phyloP scores from a whole-genome alignment of 2,888 invertebrate genomes.

The Mythimna lalbum region DNA sequence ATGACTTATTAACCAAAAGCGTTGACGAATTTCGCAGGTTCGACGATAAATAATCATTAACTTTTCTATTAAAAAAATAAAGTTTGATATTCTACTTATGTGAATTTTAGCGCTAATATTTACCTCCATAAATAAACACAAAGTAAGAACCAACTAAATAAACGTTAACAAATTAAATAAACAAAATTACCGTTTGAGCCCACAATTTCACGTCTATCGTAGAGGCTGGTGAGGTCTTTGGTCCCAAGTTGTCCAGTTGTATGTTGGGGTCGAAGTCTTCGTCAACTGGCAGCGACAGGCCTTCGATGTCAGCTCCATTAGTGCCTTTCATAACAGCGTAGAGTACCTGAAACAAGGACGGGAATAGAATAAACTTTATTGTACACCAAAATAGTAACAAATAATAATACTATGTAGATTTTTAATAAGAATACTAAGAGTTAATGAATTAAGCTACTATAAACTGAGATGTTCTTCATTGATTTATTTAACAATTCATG shows the following conservation, averaged over 20 bases:
- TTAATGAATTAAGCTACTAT: too few species aligned
- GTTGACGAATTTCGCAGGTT: too few species aligned
- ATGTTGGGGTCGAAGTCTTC: slow-evolving; percentile 94
- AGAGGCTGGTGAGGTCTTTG: slow-evolving; percentile 84
- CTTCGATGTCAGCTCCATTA: slow-evolving; percentile 88
- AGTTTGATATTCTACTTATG: too few species aligned
- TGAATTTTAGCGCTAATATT: background rate
- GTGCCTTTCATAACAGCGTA: slow-evolving; percentile 91
- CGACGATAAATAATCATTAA: too few species aligned
- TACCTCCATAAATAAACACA: background rate
- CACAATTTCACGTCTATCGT: slow-evolving; percentile 88
- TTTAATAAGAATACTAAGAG: background rate
- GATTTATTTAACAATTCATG: too few species aligned
- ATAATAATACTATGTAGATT: too few species aligned
- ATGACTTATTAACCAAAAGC: too few species aligned
- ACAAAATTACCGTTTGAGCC: slow-evolving; percentile 85
- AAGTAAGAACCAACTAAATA: background rate
- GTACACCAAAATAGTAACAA: too few species aligned
- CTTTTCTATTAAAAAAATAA: background rate
- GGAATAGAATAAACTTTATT: too few species aligned
- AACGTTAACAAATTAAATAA: slow-evolving; percentile 2
- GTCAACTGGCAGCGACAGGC: slow-evolving; percentile 89
- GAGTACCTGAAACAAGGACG: slow-evolving; percentile 85
- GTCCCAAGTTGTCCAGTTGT: slow-evolving; percentile 92
- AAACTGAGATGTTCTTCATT: too few species aligned